Evolutionary conservation across 2,888 invertebrate species (phyloP).

Genomic region (Lordiphosa andalusiaca): DNA sequence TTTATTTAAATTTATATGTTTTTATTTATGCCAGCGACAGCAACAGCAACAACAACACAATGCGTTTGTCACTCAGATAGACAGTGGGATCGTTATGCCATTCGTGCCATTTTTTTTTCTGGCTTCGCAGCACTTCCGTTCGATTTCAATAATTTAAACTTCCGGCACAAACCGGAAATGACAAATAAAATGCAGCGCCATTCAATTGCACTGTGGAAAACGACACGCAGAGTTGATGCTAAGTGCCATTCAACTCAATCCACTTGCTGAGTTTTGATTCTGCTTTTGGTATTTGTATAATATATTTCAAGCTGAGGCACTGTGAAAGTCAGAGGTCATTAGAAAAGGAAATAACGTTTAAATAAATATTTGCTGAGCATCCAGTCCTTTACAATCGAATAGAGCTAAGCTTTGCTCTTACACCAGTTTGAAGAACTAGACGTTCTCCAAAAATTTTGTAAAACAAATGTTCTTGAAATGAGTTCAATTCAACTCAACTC

Average conservation of each 20-base stretch:
- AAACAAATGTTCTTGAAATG: too few relatives aligned
- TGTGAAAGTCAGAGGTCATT: too few relatives aligned
- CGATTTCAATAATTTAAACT: conserved; percentile 70
- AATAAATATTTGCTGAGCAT: too few relatives aligned
- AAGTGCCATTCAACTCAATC: conserved; percentile 15
- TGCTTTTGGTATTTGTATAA: not conserved
- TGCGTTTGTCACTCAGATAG: conserved; percentile 14
- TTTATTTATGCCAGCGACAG: conserved; percentile 60
- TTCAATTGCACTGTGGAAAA: conserved; percentile 39
- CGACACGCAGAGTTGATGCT: not conserved
- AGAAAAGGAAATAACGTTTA: too few relatives aligned
- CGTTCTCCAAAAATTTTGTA: too few relatives aligned
- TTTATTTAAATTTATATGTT: conserved; percentile 70
- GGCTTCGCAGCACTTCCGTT: conserved; percentile 61
- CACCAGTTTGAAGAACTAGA: too few relatives aligned
- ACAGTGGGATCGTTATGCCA: conserved; percentile 24
- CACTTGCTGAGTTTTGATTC: conserved; percentile 4
- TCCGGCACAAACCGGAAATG: conserved; percentile 69
- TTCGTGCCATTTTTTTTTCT: conserved; percentile 39
- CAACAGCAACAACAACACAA: conserved; percentile 41
- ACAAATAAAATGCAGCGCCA: conserved; percentile 62
- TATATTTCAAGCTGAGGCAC: too few relatives aligned
- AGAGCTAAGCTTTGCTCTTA: too few relatives aligned
- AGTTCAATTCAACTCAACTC: too few relatives aligned
- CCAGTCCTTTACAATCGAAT: too few relatives aligned